Percentiles rank a stretch among this genome's conserved stretches.
Evolutionary conservation across 2,888 invertebrate species (phyloP).

Genomic region (Tipula confusa): DNA sequence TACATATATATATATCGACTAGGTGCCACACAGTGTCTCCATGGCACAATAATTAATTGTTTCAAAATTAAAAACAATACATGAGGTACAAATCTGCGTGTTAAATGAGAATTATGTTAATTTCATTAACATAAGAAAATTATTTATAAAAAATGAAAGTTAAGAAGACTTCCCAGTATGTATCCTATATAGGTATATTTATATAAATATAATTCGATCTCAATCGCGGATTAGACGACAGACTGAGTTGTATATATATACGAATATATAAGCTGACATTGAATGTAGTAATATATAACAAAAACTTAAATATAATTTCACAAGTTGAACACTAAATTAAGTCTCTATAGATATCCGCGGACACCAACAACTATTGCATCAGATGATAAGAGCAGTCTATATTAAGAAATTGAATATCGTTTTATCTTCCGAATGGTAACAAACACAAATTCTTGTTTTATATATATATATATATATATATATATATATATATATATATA

Average conservation of each 20-base stretch:
- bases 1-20: not conserved
- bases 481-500: too few species aligned
- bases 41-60: not conserved
- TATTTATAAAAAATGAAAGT: conserved; percentile 3
- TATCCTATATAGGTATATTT: too few species aligned
- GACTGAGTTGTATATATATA: not conserved
- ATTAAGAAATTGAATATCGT: not conserved
- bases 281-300: not conserved
- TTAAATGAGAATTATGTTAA: conserved; percentile 25
- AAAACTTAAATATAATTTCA: not conserved
- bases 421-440: not conserved
- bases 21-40: not conserved
- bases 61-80: not conserved
- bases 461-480: too few species aligned
- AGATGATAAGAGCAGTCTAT: not conserved
- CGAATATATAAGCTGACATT: not conserved
- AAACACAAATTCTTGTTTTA: not conserved
- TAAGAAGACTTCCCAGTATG: conserved; percentile 25
- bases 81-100: conserved; percentile 20
- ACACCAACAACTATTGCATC: not conserved
- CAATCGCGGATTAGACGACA: conserved; percentile 12
- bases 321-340: not conserved
- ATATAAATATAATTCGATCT: conserved; percentile 17
- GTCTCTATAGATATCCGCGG: not conserved
- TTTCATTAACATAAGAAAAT: conserved; percentile 12